phyloP scores from a whole-genome alignment of 2,113 vertebrate genomes.

The Amblyornis subalaris region DNA sequence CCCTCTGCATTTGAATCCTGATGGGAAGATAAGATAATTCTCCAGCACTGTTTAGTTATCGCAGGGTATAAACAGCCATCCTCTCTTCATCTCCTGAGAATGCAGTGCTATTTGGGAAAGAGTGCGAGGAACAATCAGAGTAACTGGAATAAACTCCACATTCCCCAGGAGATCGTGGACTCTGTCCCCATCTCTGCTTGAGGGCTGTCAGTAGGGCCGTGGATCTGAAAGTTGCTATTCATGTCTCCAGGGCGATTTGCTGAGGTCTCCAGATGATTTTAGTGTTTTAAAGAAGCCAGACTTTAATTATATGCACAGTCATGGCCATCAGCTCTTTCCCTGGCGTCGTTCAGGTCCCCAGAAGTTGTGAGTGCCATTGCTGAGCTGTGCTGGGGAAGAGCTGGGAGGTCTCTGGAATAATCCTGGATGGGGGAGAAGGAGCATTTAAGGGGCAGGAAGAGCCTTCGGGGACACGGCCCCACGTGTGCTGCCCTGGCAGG shows the following conservation, averaged over 20 bases:
- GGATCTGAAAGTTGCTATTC: background rate
- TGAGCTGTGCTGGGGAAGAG: background rate
- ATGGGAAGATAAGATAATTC: conserved; percentile 53
- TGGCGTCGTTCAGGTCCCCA: background rate
- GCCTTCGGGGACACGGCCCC: background rate
- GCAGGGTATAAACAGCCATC: background rate
- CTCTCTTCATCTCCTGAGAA: conserved; percentile 45
- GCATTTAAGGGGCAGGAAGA: background rate
- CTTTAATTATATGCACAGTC: background rate
- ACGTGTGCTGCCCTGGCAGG: background rate
- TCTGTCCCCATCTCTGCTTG: background rate
- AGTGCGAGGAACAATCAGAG: background rate
- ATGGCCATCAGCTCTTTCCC: background rate
- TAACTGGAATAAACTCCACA: background rate
- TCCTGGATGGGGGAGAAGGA: background rate
- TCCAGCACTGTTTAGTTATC: conserved; percentile 42
- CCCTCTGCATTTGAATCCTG: background rate
- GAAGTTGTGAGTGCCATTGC: background rate
- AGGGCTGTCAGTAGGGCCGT: background rate
- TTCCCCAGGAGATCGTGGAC: background rate
- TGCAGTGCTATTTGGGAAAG: background rate
- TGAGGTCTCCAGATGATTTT: conserved; percentile 15
- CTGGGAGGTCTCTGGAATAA: background rate
- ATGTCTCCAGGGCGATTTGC: background rate
- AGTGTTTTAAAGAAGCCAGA: background rate